Conservation (phyloP, 2,797 vertebrate species). For the Acrossocheilus fasciatus region DNA sequence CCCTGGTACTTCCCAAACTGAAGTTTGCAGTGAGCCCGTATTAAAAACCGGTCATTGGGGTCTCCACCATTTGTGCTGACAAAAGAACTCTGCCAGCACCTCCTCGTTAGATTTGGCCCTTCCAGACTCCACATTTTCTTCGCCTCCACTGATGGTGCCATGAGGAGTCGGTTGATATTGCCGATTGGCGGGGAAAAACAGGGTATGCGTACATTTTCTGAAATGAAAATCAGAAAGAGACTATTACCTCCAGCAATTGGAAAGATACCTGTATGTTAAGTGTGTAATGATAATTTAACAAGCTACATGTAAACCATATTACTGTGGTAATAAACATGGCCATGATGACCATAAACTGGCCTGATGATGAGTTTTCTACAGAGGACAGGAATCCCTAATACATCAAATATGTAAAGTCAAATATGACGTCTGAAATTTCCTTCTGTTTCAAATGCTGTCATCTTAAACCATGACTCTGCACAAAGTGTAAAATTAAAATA, state of each 20-base stretch:
- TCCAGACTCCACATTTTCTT: slow-evolving; percentile 2
- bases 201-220: neutral
- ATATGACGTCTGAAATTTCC: neutral
- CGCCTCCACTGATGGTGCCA: neutral
- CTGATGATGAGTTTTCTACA: neutral
- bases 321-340: neutral
- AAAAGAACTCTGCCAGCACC: slow-evolving; percentile 12
- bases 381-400: neutral
- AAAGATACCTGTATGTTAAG: neutral
- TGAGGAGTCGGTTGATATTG: neutral
- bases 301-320: neutral
- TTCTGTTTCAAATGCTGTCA: too few relatives aligned
- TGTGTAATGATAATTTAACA: neutral
- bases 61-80: slow-evolving; percentile 13
- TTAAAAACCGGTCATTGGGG: slow-evolving; percentile 5
- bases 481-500: too few relatives aligned
- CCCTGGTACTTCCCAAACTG: slow-evolving; percentile 24
- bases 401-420: neutral
- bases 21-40: slow-evolving; percentile 24
- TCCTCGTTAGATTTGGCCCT: neutral
- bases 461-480: too few relatives aligned
- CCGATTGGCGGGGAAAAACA: neutral
- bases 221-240: neutral
- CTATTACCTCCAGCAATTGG: neutral
- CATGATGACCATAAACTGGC: neutral